These are phyloP conservation scores for Hipposideros larvatus DNA, from an alignment of 2,797 vertebrate genomes.

Conservation along the genomic window DNA sequence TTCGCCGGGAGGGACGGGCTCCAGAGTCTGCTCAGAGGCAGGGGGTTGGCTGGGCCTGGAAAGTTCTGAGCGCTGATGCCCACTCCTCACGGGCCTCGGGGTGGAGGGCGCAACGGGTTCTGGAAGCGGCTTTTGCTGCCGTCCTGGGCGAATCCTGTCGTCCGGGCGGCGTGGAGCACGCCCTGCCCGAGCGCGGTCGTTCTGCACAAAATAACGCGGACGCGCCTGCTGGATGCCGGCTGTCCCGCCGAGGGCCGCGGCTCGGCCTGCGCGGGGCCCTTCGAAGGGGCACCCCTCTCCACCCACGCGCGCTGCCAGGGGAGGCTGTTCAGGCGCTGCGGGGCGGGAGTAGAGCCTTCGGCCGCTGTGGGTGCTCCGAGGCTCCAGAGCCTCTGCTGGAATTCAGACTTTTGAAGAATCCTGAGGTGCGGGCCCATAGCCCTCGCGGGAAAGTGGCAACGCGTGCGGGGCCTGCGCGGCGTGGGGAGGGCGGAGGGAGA, in stretches of 20 bases:
- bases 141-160: background rate
- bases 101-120: background rate
- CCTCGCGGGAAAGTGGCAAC: background rate
- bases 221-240: rapidly evolving
- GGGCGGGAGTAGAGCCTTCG: background rate
- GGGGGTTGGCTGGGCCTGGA: background rate
- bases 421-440: background rate
- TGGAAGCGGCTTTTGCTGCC: background rate
- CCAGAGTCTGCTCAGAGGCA: background rate
- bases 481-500: too few relatives aligned
- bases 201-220: background rate
- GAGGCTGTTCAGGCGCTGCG: too few relatives aligned
- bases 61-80: background rate
- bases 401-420: background rate
- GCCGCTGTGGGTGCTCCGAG: background rate
- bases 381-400: background rate
- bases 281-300: background rate
- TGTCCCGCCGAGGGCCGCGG: background rate
- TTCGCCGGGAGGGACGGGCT: background rate
- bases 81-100: background rate
- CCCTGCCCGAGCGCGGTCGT: background rate
- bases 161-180: background rate
- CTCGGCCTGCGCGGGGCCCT: background rate
- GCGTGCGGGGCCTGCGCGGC: background rate
- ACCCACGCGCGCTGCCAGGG: background rate